A percentile compares a stretch with the other conserved stretches of the same genome.
phyloP scores from a whole-genome alignment of 2,113 vertebrate species.

The Pedionomus torquatus region DNA sequence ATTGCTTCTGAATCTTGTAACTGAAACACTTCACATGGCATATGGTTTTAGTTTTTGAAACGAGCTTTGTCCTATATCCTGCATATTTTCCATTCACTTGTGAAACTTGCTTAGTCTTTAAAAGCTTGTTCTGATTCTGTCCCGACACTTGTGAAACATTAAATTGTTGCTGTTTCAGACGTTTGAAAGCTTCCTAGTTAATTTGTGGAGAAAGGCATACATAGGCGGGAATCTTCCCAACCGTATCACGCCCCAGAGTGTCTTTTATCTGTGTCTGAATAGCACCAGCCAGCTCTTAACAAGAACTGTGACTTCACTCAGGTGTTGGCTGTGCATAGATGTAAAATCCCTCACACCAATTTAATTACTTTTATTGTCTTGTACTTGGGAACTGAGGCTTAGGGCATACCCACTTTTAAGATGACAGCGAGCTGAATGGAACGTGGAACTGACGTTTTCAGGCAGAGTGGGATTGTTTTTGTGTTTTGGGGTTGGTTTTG shows the following conservation, averaged over 20 bases:
- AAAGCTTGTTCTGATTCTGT: constrained; percentile 60
- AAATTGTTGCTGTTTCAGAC: constrained; percentile 56
- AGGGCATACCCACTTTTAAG: neutral
- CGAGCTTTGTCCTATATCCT: constrained; percentile 41
- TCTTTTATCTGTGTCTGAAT: neutral
- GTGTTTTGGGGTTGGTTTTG: neutral
- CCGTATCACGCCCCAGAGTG: neutral
- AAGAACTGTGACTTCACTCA: neutral
- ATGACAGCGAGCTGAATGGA: neutral
- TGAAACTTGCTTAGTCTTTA: constrained; percentile 44
- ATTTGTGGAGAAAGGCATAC: neutral
- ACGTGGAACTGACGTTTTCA: neutral
- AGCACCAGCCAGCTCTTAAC: neutral
- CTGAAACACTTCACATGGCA: neutral
- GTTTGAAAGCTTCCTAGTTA: constrained; percentile 23
- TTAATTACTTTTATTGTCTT: neutral
- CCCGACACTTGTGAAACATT: constrained; percentile 56
- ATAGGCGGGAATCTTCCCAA: neutral
- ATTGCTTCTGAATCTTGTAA: constrained; percentile 51
- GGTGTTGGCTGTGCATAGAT: neutral
- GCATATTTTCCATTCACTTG: constrained; percentile 57
- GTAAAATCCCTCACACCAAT: neutral
- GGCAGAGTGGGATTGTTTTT: neutral
- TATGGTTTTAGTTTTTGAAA: constrained; percentile 35
- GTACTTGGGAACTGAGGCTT: neutral